These are phyloP conservation scores for Aurelia aurita DNA, from an alignment of 30 jellyfish, hydroid and myxozoan genomes.

Conservation along the genomic window DNA sequence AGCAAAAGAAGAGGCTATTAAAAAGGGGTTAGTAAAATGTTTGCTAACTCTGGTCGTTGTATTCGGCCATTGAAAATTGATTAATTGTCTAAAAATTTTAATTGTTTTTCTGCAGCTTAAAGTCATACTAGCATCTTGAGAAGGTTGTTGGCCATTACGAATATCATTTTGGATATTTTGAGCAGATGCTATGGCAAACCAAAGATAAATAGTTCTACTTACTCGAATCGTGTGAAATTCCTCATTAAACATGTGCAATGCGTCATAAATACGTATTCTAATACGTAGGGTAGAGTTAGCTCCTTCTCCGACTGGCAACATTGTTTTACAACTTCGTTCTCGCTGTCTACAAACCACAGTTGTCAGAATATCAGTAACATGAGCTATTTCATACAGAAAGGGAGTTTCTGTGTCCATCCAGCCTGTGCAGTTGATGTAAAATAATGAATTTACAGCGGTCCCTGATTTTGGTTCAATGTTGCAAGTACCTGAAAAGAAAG, in stretches of 20 bases:
- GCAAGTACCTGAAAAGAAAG: conserved; percentile 33
- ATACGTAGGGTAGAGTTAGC: background rate
- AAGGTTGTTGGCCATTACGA: no score
- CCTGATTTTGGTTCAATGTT: conserved; percentile 23
- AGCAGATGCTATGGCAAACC: no score
- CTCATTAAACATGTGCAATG: conserved; percentile 31
- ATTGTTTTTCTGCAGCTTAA: no score
- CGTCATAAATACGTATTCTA: conserved; percentile 34
- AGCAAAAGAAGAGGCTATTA: no score
- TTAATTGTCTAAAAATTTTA: no score
- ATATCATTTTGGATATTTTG: no score
- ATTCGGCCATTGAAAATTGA: no score
- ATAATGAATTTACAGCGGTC: conserved; percentile 11
- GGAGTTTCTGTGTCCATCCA: conserved; percentile 47
- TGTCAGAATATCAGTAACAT: conserved; percentile 11
- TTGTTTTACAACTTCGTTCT: conserved; percentile 4
- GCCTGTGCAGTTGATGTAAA: conserved; percentile 38
- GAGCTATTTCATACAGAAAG: conserved; percentile 33
- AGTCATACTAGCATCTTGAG: no score
- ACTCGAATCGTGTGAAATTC: conserved; percentile 14
- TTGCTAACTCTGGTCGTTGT: no score
- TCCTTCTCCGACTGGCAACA: conserved; percentile 45
- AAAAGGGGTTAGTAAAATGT: no score
- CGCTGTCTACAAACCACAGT: conserved; percentile 9
- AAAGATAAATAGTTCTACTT: background rate